A percentile compares a stretch with the other conserved stretches of the same genome.
phyloP scores from a whole-genome alignment of 2,113 vertebrate genomes.

The Ramphastos sulfuratus region DNA sequence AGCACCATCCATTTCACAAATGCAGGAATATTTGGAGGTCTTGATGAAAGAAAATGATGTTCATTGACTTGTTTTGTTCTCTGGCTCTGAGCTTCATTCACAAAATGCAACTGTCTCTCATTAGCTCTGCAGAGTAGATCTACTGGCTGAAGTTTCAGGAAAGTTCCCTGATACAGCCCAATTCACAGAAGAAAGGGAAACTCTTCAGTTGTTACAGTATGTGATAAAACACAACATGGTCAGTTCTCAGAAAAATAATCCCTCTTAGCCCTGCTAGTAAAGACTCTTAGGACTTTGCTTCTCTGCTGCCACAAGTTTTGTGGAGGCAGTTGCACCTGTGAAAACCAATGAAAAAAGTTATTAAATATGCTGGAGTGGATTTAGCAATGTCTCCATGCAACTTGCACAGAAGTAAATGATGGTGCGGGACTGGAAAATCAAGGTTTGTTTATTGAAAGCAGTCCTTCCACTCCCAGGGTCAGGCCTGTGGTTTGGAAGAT shows the following conservation, averaged over 20 bases:
- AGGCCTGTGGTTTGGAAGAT: conserved; percentile 62
- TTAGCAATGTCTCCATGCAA: not conserved
- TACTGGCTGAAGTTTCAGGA: not conserved
- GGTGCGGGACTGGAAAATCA: conserved; percentile 59
- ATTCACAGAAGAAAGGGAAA: not conserved
- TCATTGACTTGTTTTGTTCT: not conserved
- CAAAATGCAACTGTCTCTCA: not conserved
- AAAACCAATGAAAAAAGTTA: not conserved
- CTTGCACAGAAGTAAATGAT: conserved; percentile 46
- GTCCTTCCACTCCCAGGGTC: conserved; percentile 54
- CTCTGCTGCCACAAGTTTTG: not conserved
- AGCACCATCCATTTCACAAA: not conserved
- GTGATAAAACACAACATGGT: not conserved
- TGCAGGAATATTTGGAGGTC: not conserved
- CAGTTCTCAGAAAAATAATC: not conserved
- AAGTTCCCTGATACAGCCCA: not conserved
- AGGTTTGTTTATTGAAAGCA: conserved; percentile 56
- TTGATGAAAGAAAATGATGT: not conserved
- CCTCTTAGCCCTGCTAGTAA: not conserved
- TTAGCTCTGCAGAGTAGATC: not conserved
- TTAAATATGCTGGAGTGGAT: conserved; percentile 3
- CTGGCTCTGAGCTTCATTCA: not conserved
- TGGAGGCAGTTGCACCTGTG: conserved; percentile 18
- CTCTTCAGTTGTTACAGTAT: not conserved
- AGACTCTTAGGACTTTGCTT: not conserved